Evolutionary conservation across 2,888 invertebrate genomes (phyloP), one percentile per base, ranked within the genome.

Genomic region (Subacronicta megacephala): DNA sequence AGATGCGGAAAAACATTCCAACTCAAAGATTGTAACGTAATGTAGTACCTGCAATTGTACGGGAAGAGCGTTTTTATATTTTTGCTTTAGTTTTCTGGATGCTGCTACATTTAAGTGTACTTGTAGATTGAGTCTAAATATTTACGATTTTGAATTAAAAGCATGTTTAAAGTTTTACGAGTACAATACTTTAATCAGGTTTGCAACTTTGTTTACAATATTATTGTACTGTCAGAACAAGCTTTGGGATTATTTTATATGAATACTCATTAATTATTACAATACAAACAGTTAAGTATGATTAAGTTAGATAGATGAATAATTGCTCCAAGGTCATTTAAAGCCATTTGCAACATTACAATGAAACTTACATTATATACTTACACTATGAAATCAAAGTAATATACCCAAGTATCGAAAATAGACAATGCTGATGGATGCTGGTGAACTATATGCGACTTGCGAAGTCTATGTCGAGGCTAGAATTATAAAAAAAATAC

Each of bases 1-100:
- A 68, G 72, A 68, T 65, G 62, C 62, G 61, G 68, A 68, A 75
- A 74, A 63, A 64, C 54, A 45, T 74, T 63, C 46, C 38, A 49
- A 59, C 61, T 44, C 62, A 68, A 57, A 77, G 62, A 68, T 75
- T 67, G 67, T 77, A 61, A 61, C 43, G 52, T 53, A 50, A 59
- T 63, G 50, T 47, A 64, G 58, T 43, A 53, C 61, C 52, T 66
- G 45, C 46, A 58, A 46, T 54, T 52, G 36, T 54, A 51, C 26
- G 41, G 37, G 38, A 43, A 38, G 40, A 31, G 23, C 15, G n/a
- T 45, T 56, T 20, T 58, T 57, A 56, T 56, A 46, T 66, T 57
- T 64, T 68, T 50, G 15, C 33, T 42, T 41, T 55, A 42, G 46
- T 52, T 66, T 60, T 41, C 35, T 44, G 3, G 15, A 2, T 35